phyloP scores from a whole-genome alignment of 2,888 invertebrate species.

The Agrenia bidenticulata region DNA sequence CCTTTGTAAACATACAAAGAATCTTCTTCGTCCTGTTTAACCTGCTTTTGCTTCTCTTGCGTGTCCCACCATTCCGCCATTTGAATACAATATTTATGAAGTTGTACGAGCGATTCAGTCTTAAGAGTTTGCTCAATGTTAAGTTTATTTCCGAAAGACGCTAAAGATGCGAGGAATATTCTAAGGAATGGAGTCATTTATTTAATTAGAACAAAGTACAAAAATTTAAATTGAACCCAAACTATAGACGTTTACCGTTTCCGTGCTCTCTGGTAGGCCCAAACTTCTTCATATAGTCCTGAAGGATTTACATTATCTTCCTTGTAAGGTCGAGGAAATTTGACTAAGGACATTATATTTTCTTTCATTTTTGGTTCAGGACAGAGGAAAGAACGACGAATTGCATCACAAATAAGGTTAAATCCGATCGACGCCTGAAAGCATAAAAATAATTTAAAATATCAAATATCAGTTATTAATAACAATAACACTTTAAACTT shows the following conservation, averaged over 20 bases:
- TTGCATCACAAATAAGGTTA: constrained; percentile 34
- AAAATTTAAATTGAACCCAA: not conserved
- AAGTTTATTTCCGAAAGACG: constrained; percentile 69
- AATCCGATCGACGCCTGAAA: constrained; percentile 42
- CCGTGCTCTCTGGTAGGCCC: constrained; percentile 35
- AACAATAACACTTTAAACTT: no score
- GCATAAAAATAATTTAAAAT: constrained; percentile 6
- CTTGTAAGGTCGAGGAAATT: constrained; percentile 35
- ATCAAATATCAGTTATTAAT: no score
- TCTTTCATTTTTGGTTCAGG: constrained; percentile 16
- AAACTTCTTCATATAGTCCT: constrained; percentile 33
- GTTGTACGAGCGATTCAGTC: constrained; percentile 56
- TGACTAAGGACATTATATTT: constrained; percentile 26
- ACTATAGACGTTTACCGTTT: constrained; percentile 36
- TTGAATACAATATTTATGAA: constrained; percentile 61
- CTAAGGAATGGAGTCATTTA: constrained; percentile 58
- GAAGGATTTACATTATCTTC: constrained; percentile 34
- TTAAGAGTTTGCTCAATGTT: constrained; percentile 58
- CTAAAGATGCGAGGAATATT: constrained; percentile 68
- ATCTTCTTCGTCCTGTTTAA: constrained; percentile 69
- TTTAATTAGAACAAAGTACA: not conserved
- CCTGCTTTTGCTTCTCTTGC: constrained; percentile 68
- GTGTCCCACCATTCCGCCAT: constrained; percentile 72
- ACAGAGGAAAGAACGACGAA: constrained; percentile 19
- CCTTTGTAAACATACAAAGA: constrained; percentile 55